A percentile compares a stretch with the other conserved stretches of the same genome.
Evolutionary conservation across 2,113 vertebrate species (phyloP).

Genomic region (Plotosus lineatus): DNA sequence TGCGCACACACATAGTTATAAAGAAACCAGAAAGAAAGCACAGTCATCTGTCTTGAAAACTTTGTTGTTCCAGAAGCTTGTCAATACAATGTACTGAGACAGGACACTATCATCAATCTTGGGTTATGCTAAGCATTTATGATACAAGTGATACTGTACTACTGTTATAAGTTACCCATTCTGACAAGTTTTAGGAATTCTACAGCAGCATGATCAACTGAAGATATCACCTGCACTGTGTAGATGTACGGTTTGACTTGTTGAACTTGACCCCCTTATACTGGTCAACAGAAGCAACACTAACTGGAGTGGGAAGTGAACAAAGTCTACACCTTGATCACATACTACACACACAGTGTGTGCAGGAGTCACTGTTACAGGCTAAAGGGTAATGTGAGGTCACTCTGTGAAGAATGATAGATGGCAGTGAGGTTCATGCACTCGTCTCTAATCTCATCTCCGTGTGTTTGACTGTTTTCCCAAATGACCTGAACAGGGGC

Average conservation of each 20-base stretch:
- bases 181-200: not conserved
- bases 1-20: not conserved
- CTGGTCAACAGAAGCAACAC: conserved; percentile 18
- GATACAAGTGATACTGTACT: not conserved
- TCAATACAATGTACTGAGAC: not conserved
- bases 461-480: conserved; percentile 23
- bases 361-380: conserved; percentile 5
- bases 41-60: not conserved
- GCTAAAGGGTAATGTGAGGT: conserved; percentile 38
- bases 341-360: conserved; percentile 25
- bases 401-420: conserved; percentile 31
- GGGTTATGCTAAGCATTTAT: not conserved
- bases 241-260: conserved; percentile 1
- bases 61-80: not conserved
- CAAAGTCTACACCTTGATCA: conserved; percentile 38
- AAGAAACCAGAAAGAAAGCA: not conserved
- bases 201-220: too few relatives aligned
- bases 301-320: conserved; percentile 12
- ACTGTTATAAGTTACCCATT: not conserved
- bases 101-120: not conserved
- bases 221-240: not conserved
- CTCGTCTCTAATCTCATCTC: conserved; percentile 48
- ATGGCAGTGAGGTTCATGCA: conserved; percentile 32
- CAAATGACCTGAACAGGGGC: not conserved
- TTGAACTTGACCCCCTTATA: conserved; percentile 42